Evolutionary conservation across 2,113 vertebrate genomes (phyloP).

Genomic region (Regulus satrapa): DNA sequence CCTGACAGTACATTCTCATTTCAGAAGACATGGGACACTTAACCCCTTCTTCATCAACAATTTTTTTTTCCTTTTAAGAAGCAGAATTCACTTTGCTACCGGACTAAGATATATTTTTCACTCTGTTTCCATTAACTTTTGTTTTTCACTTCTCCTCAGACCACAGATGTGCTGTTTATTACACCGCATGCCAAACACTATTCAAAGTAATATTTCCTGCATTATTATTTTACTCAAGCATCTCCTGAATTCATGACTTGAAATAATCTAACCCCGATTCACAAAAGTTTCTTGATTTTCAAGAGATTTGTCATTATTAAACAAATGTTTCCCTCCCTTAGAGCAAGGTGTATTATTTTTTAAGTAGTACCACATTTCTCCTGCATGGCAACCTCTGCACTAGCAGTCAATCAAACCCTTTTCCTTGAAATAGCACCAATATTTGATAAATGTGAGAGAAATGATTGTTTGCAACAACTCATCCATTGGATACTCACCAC

Average conservation of each 20-base stretch:
- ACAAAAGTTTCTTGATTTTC: background rate
- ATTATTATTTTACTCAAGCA: background rate
- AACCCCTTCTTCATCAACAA: background rate
- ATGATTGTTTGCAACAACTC: background rate
- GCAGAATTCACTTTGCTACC: background rate
- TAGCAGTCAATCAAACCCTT: background rate
- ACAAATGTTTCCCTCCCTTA: background rate
- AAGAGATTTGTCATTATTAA: background rate
- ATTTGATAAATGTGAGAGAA: background rate
- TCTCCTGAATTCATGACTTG: background rate
- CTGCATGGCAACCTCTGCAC: background rate
- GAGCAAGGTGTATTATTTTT: background rate
- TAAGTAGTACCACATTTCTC: background rate
- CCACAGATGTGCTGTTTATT: background rate
- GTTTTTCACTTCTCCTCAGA: background rate
- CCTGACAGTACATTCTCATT: background rate
- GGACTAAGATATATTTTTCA: background rate
- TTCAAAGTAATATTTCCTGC: background rate
- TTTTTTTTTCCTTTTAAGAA: background rate
- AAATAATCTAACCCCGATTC: background rate
- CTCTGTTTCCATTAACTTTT: background rate
- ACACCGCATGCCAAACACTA: background rate
- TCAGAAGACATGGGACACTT: background rate
- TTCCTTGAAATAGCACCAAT: background rate
- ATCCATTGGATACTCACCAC: slow-evolving; percentile 81